Evolutionary conservation across 2,888 invertebrate genomes (phyloP), one percentile per base, ranked within the genome.

Genomic region (Malachius bipustulatus): DNA sequence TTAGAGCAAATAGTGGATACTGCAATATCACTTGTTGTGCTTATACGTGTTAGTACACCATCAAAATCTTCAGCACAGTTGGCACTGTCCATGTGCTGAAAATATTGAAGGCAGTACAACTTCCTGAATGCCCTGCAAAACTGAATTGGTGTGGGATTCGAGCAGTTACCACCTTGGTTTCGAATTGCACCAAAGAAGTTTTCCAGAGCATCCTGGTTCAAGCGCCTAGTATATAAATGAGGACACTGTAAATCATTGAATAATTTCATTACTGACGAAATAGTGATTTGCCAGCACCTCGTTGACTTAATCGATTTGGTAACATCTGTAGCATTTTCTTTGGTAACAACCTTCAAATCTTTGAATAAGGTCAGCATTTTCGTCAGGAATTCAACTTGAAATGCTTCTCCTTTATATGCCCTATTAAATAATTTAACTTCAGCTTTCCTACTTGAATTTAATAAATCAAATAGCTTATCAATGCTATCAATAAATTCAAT

Each of bases 131-230:
- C 28, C n/a, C 34, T 27, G 6, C 12, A 6, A 32, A 44, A 44
- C 26, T 42, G 42, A 11, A 38, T 30, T n/a, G 41, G 34, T 14
- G 41, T 39, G 3, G 44, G 42, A 32, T 44, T 39, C 9, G 30
- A 19, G 11, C 16, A 32, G 35, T 44, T 44, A 3, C 44, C 44
- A 24, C 36, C 26, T 36, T 39, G 41, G 16, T 39, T 31, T 12
- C 42, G 26, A 12, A 48, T 40, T 31, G 35, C 34, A 2, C 47
- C 47, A 39, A 49, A 48, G 37, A 43, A 45, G 30, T 47, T 45
- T 40, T 45, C 44, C 6, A 43, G 24, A 29, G 27, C 33, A 13
- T 43, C 46, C 35, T 40, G 49, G 38, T 46, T 48, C 16, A 39
- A 12, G 32, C 39, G 38, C 39, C 42, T 35, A 16, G 40, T 44